These are phyloP conservation scores for Acrocephalus kingi DNA, from an alignment of 2,113 vertebrate genomes.

Conservation along the genomic window DNA sequence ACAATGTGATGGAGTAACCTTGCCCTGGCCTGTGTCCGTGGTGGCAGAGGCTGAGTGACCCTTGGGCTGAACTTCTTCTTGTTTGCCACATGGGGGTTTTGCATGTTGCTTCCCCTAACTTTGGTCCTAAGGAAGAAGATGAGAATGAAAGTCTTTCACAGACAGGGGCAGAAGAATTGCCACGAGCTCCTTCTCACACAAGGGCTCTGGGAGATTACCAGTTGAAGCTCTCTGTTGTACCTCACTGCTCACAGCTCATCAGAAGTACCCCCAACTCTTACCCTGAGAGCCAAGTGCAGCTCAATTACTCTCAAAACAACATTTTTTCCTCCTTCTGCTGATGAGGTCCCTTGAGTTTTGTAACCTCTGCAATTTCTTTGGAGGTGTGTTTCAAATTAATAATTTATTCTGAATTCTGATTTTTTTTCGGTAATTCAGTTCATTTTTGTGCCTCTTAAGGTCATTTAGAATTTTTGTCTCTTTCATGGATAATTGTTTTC, in stretches of 20 bases:
- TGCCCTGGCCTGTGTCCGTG: accelerated
- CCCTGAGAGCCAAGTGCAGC: neutral
- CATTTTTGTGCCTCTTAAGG: neutral
- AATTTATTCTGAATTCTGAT: neutral
- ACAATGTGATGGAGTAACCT: accelerated
- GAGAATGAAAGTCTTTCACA: neutral
- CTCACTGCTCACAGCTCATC: neutral
- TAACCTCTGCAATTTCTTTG: neutral
- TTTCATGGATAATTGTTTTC: neutral
- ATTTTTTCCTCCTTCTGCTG: neutral
- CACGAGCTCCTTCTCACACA: accelerated
- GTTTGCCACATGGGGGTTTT: neutral
- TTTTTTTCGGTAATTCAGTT: neutral
- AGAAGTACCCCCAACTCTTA: neutral
- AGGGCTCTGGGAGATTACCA: neutral
- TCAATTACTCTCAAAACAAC: neutral
- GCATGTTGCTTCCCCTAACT: neutral
- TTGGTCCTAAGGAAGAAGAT: neutral
- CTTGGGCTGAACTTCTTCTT: neutral
- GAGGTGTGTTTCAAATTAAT: neutral
- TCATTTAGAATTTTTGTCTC: neutral
- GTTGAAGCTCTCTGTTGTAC: neutral
- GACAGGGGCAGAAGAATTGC: neutral
- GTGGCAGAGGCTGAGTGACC: accelerated
- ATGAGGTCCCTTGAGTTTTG: neutral